These are phyloP conservation scores for Idaea dimidiata DNA, from an alignment of 2,888 invertebrate species.

Conservation along the genomic window DNA sequence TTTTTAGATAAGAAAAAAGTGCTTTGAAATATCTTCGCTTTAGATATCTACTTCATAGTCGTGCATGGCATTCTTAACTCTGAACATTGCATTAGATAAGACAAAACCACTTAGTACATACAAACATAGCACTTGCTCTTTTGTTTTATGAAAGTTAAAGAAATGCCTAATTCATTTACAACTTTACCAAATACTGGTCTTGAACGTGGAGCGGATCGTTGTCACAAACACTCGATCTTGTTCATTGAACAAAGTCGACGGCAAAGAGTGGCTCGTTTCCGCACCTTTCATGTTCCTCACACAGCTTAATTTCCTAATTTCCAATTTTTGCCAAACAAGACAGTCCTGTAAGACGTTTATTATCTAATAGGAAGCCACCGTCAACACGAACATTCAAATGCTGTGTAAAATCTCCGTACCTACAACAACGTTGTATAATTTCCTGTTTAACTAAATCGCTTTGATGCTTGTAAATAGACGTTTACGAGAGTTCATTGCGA, in stretches of 20 bases:
- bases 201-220: conserved; percentile 9
- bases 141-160: not conserved
- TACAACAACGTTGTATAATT: conserved; percentile 69
- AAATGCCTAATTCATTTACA: not conserved
- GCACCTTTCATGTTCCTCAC: conserved; percentile 63
- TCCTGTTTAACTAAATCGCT: conserved; percentile 72
- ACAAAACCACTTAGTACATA: no score
- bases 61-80: no score
- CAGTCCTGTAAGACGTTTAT: conserved; percentile 62
- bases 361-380: conserved; percentile 74
- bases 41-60: no score
- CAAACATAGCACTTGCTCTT: not conserved
- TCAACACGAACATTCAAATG: conserved; percentile 60
- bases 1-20: no score
- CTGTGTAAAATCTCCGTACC: conserved; percentile 45
- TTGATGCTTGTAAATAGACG: conserved; percentile 64
- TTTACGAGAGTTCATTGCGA: conserved; percentile 48
- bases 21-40: no score
- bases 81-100: no score
- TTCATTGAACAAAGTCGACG: conserved; percentile 26
- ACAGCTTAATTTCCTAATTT: conserved; percentile 77
- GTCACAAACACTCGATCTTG: conserved; percentile 38
- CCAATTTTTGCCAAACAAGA: conserved; percentile 66
- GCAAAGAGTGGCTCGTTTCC: conserved; percentile 48
- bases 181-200: conserved; percentile 10